phyloP scores from a whole-genome alignment of 2,797 vertebrate genomes.

The Threskiornis aethiopicus region DNA sequence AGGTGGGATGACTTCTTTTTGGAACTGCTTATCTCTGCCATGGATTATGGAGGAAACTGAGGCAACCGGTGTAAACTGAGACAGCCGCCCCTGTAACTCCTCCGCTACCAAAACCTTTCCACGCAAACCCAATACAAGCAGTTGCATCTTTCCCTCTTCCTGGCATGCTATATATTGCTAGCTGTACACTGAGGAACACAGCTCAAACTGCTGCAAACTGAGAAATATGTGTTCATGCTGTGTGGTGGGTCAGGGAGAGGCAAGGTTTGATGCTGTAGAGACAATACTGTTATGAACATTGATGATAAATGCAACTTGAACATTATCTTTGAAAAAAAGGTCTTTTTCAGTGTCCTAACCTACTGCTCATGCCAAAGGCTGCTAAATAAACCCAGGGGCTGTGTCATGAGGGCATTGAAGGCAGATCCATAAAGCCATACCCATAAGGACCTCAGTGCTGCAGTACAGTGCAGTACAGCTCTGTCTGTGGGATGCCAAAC shows the following conservation, averaged over 20 bases:
- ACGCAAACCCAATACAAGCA: neutral
- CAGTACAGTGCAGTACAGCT: neutral
- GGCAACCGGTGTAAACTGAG: neutral
- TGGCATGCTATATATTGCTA: neutral
- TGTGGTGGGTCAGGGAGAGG: neutral
- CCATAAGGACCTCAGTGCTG: neutral
- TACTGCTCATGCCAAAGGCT: neutral
- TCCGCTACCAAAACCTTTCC: no score
- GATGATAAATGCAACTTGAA: neutral
- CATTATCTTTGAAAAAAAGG: neutral
- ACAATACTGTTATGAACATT: neutral
- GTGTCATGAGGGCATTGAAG: neutral
- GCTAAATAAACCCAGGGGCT: neutral
- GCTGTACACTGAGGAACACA: neutral
- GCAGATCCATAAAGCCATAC: neutral
- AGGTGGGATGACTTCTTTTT: neutral
- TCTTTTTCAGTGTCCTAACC: neutral
- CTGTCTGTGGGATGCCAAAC: neutral
- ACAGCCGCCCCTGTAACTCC: no score
- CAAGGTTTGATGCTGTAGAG: neutral
- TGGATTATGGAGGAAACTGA: neutral
- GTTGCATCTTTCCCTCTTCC: neutral
- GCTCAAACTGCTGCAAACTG: neutral
- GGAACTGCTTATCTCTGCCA: neutral
- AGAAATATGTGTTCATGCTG: fast-evolving